Base-by-base conservation (phyloP, 2,113 vertebrate species). In the Litocranius walleri region DNA sequence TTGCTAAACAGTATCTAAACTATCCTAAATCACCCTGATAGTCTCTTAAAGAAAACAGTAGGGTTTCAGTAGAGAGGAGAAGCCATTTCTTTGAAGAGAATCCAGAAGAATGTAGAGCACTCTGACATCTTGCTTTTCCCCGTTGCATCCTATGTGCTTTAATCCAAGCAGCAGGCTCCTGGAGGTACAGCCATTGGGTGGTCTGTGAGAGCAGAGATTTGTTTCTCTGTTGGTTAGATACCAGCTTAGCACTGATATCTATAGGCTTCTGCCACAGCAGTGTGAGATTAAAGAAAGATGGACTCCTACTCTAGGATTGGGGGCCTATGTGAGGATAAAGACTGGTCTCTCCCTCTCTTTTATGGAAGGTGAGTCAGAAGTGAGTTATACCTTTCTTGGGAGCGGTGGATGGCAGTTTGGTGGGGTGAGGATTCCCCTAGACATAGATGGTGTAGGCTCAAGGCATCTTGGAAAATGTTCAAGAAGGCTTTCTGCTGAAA, bases 21-120 rank as follows among this genome's bases (percentile, higher is more conserved):
- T 94, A 85, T 88, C 84, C 52, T 94, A 96, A 96, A 97, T 95
- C 85, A 88, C 52, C n/a, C 77, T 43, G 14, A 52, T 67, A 36
- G 29, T 94, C 92, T 91, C 80, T 97, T 78, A 98, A 98, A 92
- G 36, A 94, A 86, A 98, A 40, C 40, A 94, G 36, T 61, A 71
- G 30, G 16, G 12, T 80, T 95, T 91, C 33, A 57, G 61, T 71
- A 91, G 77, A 91, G 29, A 92, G 43, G 30, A 77, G n/a, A 87
- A 93, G 45, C 50, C 29, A 57, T 74, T 94, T 93, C 61, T 94
- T 83, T 96, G 89, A 92, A 96, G 86, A 91, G 14, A 71, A 15
- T 96, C 23, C 43, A 88, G 54, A 88, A 95, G 29, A 88, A 85
- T 50, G 33, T 30, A 88, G n/a, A 94, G 12, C 11, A 45, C 16